Base-by-base conservation (phyloP, 2,797 vertebrate genomes). In the Picus viridis region DNA sequence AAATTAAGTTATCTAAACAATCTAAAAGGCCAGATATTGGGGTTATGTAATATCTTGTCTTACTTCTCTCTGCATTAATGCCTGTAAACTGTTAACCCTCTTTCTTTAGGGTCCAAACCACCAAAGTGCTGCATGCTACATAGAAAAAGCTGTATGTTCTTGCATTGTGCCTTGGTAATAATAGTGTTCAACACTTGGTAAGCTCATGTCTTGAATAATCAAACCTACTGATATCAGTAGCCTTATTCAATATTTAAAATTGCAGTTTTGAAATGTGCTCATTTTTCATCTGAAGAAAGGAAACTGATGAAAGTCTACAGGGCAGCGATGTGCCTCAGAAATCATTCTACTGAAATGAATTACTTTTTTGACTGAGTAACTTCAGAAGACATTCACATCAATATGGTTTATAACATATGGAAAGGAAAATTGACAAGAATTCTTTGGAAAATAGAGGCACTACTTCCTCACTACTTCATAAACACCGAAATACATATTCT, bases 201-300 rank as follows among this genome's bases (percentile, higher is more conserved):
- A 94, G 72, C 90, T 89, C 85, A 53, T 29, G 90, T 90, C 92
- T 92, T 83, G 76, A 92, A 87, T 94, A 96, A 94, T 94, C 92
- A 90, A 82, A 89, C 79, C 93, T 94, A 86, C 72, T 92, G 91
- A 81, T 91, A 95, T 92, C 85, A 76, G 77, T 92, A 87, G 83
- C 84, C 57, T 94, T 95, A 93, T 91, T 95, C 96, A 91, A 96
- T 94, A 96, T 96, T 96, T 95, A 96, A 95, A 95, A 94, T 92
- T 82, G 88, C 59, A 57, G 74, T 84, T 68, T 63, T 95, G 86
- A 95, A 82, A 96, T 88, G 63, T 70, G 75, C 74, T 96, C 89
- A 93, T 70, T 95, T 97, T 97, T 97, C 93, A 91, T 92, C 82
- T 79, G 89, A 95, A 95, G 59, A 92, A 71, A 94, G 91, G 79